Evolutionary conservation across 2,888 invertebrate genomes (phyloP).

Genomic region (Andrena camellia): DNA sequence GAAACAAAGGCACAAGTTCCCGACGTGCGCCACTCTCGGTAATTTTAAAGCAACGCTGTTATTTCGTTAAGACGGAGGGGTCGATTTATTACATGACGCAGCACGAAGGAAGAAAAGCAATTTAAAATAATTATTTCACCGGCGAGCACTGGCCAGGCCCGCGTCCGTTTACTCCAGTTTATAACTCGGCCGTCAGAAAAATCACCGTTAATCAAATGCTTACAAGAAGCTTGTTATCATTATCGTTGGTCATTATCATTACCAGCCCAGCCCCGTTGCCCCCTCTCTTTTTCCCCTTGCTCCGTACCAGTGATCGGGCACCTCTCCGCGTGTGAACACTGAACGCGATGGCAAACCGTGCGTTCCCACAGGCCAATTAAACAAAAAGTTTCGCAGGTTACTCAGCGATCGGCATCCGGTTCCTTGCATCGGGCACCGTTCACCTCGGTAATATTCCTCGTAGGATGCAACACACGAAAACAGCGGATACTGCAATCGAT

Average conservation of each 20-base stretch:
- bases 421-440: conserved; percentile 11
- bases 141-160: background rate
- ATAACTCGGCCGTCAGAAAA: conserved; percentile 20
- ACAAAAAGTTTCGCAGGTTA: conserved; percentile 37
- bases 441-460: background rate
- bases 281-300: conserved; percentile 13
- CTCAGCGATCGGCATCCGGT: conserved; percentile 39
- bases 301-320: background rate
- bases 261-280: conserved; percentile 13
- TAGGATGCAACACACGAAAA: background rate
- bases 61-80: background rate
- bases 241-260: conserved; percentile 48
- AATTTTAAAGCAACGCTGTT: background rate
- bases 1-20: background rate
- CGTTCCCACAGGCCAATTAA: conserved; percentile 41
- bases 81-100: conserved; percentile 13
- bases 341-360: conserved; percentile 19
- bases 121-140: conserved; percentile 40
- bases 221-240: conserved; percentile 40
- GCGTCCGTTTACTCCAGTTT: conserved; percentile 22
- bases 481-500: background rate
- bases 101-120: conserved; percentile 22
- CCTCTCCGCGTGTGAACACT: conserved; percentile 30
- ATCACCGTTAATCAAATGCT: conserved; percentile 44
- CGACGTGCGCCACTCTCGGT: background rate